phyloP scores from a whole-genome alignment of 2,113 vertebrate genomes.

The Monopterus albus region DNA sequence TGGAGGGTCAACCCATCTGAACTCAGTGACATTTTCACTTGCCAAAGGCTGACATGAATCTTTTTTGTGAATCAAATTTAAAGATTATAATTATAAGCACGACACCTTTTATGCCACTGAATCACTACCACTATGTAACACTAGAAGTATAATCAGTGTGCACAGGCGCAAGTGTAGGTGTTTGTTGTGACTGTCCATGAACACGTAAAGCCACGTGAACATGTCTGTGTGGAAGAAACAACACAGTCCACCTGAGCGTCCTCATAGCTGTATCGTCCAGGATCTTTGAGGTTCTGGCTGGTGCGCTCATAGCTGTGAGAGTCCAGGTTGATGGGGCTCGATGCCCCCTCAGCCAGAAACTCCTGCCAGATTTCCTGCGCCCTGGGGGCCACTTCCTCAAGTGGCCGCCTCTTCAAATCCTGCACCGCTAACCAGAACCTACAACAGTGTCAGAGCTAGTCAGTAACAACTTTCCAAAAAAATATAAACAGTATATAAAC shows the following conservation, averaged over 20 bases:
- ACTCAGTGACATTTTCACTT: too few species aligned
- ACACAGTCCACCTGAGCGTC: conserved; percentile 89
- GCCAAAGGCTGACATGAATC: background rate
- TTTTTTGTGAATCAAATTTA: too few species aligned
- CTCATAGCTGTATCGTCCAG: conserved; percentile 94
- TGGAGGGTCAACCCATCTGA: background rate
- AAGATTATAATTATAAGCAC: background rate
- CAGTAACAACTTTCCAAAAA: conserved; percentile 1
- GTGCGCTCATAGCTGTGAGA: conserved; percentile 97
- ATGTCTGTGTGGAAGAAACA: too few species aligned
- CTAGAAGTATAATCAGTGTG: background rate
- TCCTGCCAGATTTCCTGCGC: conserved; percentile 97
- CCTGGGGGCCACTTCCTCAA: conserved; percentile 89
- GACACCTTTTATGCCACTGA: background rate
- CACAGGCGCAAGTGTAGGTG: background rate
- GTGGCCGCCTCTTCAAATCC: conserved; percentile 91
- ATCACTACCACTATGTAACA: background rate
- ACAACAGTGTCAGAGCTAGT: conserved; percentile 7
- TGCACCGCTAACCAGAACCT: conserved; percentile 98
- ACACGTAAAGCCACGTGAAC: background rate
- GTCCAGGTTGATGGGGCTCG: conserved; percentile 96
- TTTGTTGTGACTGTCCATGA: conserved; percentile 2
- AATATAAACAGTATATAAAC: too few species aligned
- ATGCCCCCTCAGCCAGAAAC: conserved; percentile 94
- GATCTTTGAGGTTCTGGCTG: conserved; percentile 95